Percentiles rank a stretch among this genome's conserved stretches.
These are phyloP conservation scores for Triplophysa yarkandensis DNA, from an alignment of 2,797 vertebrate species.

Conservation along the genomic window DNA sequence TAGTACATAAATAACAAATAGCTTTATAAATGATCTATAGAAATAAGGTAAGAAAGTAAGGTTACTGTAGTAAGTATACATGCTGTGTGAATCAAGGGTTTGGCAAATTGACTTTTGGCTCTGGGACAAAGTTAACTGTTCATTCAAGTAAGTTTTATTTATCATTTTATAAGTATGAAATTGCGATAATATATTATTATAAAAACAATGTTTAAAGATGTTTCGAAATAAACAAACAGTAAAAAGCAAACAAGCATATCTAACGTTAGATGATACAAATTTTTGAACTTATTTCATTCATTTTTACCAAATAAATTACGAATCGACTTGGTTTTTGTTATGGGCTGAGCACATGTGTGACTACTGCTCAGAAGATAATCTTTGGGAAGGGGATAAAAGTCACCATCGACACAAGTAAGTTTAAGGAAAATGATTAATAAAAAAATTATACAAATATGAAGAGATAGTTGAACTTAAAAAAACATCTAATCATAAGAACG, in stretches of 20 bases:
- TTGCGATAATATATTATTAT: neutral
- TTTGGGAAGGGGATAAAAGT: conserved; percentile 22
- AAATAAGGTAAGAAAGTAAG: neutral
- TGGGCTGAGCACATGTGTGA: conserved; percentile 23
- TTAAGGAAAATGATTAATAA: neutral
- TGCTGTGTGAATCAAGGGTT: conserved; percentile 55
- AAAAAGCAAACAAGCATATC: neutral
- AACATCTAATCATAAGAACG: too few relatives aligned
- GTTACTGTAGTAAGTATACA: conserved; percentile 13
- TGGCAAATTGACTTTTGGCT: neutral
- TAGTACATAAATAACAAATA: neutral
- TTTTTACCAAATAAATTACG: neutral
- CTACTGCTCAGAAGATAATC: neutral
- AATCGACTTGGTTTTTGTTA: conserved; percentile 1
- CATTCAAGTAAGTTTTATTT: conserved; percentile 21
- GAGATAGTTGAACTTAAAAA: neutral
- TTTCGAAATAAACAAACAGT: neutral
- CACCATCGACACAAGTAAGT: conserved; percentile 19
- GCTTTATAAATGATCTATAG: too few relatives aligned
- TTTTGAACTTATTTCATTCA: neutral
- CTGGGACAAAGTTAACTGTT: conserved; percentile 37
- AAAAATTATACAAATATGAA: neutral
- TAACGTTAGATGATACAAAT: neutral
- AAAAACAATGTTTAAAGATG: too few relatives aligned
- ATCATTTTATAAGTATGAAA: neutral